Evolutionary conservation across 2,113 vertebrate species (phyloP).

Genomic region (Myiozetetes cayanensis): DNA sequence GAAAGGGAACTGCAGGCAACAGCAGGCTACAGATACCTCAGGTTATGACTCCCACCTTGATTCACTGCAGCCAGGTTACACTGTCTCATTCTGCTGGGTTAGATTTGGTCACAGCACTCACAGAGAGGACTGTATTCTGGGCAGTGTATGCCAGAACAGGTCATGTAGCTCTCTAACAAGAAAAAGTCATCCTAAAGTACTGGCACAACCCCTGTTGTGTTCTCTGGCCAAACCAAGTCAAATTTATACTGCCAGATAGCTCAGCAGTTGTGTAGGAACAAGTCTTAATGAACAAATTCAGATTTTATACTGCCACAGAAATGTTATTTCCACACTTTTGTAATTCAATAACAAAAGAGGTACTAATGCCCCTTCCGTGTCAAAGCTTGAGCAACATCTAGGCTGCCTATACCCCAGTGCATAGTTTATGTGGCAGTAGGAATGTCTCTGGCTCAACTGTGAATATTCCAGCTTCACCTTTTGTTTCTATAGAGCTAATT

Average conservation of each 20-base stretch:
- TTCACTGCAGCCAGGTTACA: neutral
- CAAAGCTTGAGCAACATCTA: neutral
- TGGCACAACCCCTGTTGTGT: neutral
- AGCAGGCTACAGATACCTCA: neutral
- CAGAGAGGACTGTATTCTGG: neutral
- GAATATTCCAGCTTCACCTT: neutral
- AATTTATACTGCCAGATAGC: neutral
- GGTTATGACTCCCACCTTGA: accelerated
- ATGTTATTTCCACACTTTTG: neutral
- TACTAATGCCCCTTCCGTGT: neutral
- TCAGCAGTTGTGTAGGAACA: neutral
- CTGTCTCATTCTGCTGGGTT: neutral
- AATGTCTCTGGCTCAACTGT: neutral
- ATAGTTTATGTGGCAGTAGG: neutral
- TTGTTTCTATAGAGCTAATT: neutral
- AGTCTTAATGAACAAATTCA: neutral
- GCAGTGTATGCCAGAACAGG: neutral
- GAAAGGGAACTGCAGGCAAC: neutral
- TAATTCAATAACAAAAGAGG: neutral
- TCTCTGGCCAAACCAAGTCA: neutral
- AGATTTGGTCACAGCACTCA: neutral
- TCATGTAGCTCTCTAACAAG: neutral
- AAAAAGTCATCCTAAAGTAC: neutral
- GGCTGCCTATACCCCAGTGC: neutral
- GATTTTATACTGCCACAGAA: neutral